A percentile compares a stretch with the other conserved stretches of the same genome.
phyloP scores from a whole-genome alignment of 2,888 invertebrate genomes.

The Lypha dubia region DNA sequence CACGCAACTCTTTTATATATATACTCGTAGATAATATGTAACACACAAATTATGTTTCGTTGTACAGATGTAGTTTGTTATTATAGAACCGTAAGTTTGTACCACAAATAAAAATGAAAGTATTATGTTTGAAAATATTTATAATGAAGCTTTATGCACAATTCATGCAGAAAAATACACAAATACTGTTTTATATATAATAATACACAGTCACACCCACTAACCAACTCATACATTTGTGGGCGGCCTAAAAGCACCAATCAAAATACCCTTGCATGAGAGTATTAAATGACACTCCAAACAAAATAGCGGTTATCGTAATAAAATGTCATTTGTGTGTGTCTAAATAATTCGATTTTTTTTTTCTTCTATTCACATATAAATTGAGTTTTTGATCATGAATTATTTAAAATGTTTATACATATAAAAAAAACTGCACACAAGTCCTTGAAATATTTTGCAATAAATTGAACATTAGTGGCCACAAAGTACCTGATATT shows the following conservation, averaged over 20 bases:
- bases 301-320: constrained; percentile 44
- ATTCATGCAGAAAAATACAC: neutral
- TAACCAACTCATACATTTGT: neutral
- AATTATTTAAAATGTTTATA: constrained; percentile 9
- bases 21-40: neutral
- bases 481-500: constrained; percentile 51
- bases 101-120: constrained; percentile 61
- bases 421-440: neutral
- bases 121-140: constrained; percentile 45
- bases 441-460: neutral
- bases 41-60: neutral
- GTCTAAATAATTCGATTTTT: constrained; percentile 43
- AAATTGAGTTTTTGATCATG: constrained; percentile 23
- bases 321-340: constrained; percentile 19
- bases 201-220: neutral
- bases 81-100: constrained; percentile 25
- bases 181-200: neutral
- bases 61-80: neutral
- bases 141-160: constrained; percentile 11
- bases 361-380: neutral
- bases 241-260: neutral
- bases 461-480: constrained; percentile 41
- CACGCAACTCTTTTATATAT: too few species aligned
- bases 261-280: constrained; percentile 9
- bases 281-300: constrained; percentile 46